Evolutionary conservation across 2,888 invertebrate species (phyloP).

Genomic region (Yponomeuta cagnagella): DNA sequence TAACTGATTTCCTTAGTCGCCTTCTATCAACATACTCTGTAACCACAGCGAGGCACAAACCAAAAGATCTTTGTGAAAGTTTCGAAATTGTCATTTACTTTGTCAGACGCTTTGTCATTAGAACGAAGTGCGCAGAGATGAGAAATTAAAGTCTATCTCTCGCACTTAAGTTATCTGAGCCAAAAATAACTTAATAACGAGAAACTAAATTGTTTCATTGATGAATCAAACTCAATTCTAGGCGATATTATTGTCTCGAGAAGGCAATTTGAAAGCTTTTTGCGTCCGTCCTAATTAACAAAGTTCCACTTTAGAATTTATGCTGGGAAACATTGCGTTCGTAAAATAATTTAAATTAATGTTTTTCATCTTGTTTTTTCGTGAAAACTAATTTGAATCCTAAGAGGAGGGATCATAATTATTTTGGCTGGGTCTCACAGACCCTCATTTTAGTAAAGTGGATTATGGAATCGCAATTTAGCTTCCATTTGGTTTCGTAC

Average conservation of each 20-base stretch:
- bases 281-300: neutral
- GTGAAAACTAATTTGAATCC: neutral
- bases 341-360: neutral
- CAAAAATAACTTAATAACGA: too few relatives aligned
- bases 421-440: neutral
- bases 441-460: neutral
- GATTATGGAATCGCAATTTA: neutral
- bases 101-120: too few relatives aligned
- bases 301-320: neutral
- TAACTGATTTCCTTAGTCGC: too few relatives aligned
- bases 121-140: too few relatives aligned
- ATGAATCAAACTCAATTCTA: too few relatives aligned
- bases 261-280: neutral
- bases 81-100: too few relatives aligned
- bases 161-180: too few relatives aligned
- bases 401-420: neutral
- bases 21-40: too few relatives aligned
- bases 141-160: too few relatives aligned
- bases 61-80: too few relatives aligned
- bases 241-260: constrained; percentile 10
- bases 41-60: too few relatives aligned
- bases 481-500: neutral
- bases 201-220: too few relatives aligned
- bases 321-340: neutral
- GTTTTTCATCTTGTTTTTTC: neutral